Conservation (phyloP, 2,888 invertebrate genomes). For the Dusona sp. region DNA sequence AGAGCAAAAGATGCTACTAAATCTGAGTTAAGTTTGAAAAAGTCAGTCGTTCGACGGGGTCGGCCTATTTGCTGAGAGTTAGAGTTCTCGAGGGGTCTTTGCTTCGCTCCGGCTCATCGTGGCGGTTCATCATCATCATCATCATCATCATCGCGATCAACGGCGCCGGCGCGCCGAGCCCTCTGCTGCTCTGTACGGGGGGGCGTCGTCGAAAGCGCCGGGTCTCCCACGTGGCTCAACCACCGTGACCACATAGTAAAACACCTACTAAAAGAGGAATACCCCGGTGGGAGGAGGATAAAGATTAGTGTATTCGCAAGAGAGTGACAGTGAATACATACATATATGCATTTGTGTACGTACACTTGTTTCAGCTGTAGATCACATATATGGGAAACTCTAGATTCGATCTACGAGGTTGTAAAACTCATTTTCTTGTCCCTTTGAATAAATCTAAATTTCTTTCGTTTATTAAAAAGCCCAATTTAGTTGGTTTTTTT, state of each 20-base stretch:
- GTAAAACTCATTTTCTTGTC: background rate
- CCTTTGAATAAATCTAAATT: background rate
- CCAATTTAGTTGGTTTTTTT: background rate
- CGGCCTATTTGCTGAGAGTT: slow-evolving; percentile 25
- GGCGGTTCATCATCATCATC: slow-evolving; percentile 44
- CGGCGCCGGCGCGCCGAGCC: slow-evolving; percentile 32
- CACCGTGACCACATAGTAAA: slow-evolving; percentile 82
- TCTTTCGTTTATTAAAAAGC: background rate
- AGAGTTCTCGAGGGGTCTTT: slow-evolving; percentile 20
- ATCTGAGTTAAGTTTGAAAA: background rate
- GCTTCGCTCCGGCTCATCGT: slow-evolving; percentile 40
- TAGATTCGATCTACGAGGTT: background rate
- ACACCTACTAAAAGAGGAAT: slow-evolving; percentile 74
- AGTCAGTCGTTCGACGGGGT: slow-evolving; percentile 20
- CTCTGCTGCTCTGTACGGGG: slow-evolving; percentile 15
- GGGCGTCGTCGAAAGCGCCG: slow-evolving; percentile 66
- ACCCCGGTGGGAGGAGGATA: slow-evolving; percentile 71
- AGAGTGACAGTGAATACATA: slow-evolving; percentile 37
- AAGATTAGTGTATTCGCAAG: slow-evolving; percentile 61
- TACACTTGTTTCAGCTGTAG: background rate
- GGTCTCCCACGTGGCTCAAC: slow-evolving; percentile 82
- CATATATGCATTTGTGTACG: background rate
- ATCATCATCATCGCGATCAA: slow-evolving; percentile 57
- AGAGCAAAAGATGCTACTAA: background rate
- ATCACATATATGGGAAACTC: background rate